Evolutionary conservation across 2,888 invertebrate species (phyloP).

Genomic region (Zonitis immaculata): DNA sequence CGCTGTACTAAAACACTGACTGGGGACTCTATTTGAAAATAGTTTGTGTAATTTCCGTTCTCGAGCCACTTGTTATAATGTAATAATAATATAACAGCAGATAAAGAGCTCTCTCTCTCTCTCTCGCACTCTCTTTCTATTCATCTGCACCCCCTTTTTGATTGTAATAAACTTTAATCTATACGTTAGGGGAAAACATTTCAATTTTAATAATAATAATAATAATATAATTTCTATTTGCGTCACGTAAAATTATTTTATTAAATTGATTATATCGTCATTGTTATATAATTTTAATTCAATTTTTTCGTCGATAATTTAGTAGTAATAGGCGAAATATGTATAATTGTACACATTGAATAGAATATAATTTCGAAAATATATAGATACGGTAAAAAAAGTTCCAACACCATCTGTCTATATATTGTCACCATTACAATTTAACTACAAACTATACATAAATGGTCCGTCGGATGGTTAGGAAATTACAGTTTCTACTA

Average conservation of each 20-base stretch:
- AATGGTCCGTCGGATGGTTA: conserved; percentile 47
- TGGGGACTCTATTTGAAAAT: conserved; percentile 50
- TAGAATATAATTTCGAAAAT: conserved; percentile 39
- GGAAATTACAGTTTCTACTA: conserved; percentile 70
- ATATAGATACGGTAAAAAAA: no score
- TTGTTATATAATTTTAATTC: no score
- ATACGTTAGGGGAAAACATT: background rate
- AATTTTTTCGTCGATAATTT: no score
- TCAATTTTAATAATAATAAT: background rate
- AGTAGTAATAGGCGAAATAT: conserved; percentile 25
- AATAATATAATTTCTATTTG: background rate
- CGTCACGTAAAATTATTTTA: no score
- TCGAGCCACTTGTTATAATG: conserved; percentile 49
- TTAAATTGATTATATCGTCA: no score
- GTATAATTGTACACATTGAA: conserved; percentile 39
- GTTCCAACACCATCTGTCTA: conserved; percentile 13
- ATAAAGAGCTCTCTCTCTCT: conserved; percentile 37
- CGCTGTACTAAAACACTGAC: conserved; percentile 46
- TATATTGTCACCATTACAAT: conserved; percentile 2
- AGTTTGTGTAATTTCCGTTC: conserved; percentile 51
- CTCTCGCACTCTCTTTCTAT: conserved; percentile 17
- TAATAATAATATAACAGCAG: conserved; percentile 47
- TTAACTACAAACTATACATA: conserved; percentile 40
- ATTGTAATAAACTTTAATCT: background rate
- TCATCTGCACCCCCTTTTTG: background rate